These are phyloP conservation scores for Mamestra configurata DNA, from an alignment of 1,140 invertebrate genomes.

Conservation along the genomic window DNA sequence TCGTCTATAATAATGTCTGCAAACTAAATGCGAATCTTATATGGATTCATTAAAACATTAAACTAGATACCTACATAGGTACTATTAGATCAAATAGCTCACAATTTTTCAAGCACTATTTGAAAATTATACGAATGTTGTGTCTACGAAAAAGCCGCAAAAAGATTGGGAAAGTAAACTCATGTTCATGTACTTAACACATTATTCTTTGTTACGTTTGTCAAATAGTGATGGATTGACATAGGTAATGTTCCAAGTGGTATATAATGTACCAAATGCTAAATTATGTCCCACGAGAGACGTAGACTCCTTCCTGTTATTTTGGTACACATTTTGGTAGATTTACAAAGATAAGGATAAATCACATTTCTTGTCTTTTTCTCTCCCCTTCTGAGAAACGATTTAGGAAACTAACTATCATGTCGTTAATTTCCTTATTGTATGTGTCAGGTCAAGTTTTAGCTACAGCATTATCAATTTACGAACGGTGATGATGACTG, in stretches of 20 bases:
- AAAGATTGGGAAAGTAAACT: constrained; percentile 9
- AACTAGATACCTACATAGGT: too few relatives aligned
- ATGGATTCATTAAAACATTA: too few relatives aligned
- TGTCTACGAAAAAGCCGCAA: background rate
- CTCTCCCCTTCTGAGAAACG: too few relatives aligned
- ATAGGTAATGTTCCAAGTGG: background rate
- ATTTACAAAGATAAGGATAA: background rate
- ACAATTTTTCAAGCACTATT: too few relatives aligned
- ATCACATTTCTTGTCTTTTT: too few relatives aligned
- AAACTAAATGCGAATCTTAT: too few relatives aligned
- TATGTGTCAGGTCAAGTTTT: too few relatives aligned
- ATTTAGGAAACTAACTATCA: background rate
- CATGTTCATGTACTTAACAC: background rate
- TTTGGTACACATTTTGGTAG: background rate
- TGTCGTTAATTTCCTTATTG: background rate
- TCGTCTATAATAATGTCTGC: background rate
- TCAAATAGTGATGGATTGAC: constrained; percentile 21
- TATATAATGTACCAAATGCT: background rate
- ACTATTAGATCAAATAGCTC: too few relatives aligned
- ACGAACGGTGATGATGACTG: too few relatives aligned
- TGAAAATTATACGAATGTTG: background rate
- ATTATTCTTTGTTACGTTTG: background rate
- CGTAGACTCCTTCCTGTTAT: background rate
- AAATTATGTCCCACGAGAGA: constrained; percentile 10
- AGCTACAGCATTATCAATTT: too few relatives aligned